Percentiles rank a stretch among this genome's conserved stretches.
These are phyloP conservation scores for Boulengeromyrus knoepffleri DNA, from an alignment of 2,113 vertebrate genomes.

Conservation along the genomic window DNA sequence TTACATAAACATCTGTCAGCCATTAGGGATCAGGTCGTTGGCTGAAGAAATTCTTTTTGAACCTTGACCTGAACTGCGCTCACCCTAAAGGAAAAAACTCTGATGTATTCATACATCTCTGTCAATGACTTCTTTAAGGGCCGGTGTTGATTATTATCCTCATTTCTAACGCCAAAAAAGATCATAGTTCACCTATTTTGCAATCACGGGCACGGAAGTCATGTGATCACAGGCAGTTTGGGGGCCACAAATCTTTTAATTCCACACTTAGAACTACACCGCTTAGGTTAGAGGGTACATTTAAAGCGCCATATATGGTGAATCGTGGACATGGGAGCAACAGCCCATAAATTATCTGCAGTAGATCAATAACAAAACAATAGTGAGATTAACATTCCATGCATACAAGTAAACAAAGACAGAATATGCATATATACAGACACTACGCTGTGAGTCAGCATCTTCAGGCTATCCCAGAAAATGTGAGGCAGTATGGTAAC, in stretches of 20 bases:
- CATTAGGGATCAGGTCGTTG: conserved; percentile 36
- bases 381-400: not conserved
- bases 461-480: not conserved
- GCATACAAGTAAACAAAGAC: not conserved
- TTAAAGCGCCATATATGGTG: not conserved
- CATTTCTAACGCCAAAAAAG: conserved; percentile 12
- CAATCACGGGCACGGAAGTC: not conserved
- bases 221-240: not conserved
- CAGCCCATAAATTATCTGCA: not conserved
- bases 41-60: conserved; percentile 44
- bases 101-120: conserved; percentile 17
- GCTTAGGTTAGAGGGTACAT: not conserved
- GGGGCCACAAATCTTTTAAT: conserved; percentile 25
- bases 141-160: conserved; percentile 15
- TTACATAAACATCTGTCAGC: conserved; percentile 62
- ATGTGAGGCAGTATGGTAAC: not conserved
- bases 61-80: conserved; percentile 47
- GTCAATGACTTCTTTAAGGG: conserved; percentile 7
- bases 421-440: not conserved
- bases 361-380: not conserved
- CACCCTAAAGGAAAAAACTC: conserved; percentile 13
- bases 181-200: conserved; percentile 10
- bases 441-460: not conserved
- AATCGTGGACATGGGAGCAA: not conserved
- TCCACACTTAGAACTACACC: not conserved